These are phyloP conservation scores for Junonia oenone DNA, from an alignment of 2,888 invertebrate genomes.

Conservation along the genomic window DNA sequence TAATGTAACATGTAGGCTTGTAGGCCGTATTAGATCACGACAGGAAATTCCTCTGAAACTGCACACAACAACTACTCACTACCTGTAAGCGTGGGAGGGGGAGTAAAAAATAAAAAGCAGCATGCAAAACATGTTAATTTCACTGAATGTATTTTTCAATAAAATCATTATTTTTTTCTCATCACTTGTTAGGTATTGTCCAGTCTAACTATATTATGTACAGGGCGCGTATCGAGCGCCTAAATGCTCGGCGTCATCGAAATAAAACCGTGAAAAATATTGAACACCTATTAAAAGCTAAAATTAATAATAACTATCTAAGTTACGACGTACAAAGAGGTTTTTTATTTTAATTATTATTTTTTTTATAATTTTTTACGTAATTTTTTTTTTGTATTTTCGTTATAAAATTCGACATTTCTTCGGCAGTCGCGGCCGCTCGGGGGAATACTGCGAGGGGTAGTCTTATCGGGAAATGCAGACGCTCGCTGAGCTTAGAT, in stretches of 20 bases:
- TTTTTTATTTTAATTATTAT: slow-evolving; percentile 30
- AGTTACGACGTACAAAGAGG: slow-evolving; percentile 59
- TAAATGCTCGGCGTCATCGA: slow-evolving; percentile 61
- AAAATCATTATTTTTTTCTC: slow-evolving; percentile 60
- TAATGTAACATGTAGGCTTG: too few relatives aligned
- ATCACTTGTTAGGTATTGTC: slow-evolving; percentile 79
- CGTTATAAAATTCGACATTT: slow-evolving; percentile 32
- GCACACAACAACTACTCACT: slow-evolving; percentile 51
- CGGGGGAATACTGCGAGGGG: slow-evolving; percentile 33
- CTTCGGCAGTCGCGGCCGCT: slow-evolving; percentile 36
- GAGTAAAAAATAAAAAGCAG: slow-evolving; percentile 56
- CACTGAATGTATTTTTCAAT: slow-evolving; percentile 76
- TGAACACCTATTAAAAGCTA: slow-evolving; percentile 78
- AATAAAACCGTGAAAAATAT: slow-evolving; percentile 60
- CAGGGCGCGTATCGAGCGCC: slow-evolving; percentile 34
- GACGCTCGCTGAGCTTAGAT: slow-evolving; percentile 33
- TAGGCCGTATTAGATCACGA: too few relatives aligned
- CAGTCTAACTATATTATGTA: slow-evolving; percentile 76
- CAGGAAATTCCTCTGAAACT: slow-evolving; percentile 17
- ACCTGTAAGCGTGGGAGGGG: slow-evolving; percentile 44
- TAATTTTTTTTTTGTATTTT: too few relatives aligned
- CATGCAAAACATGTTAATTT: slow-evolving; percentile 65
- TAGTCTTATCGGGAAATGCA: slow-evolving; percentile 60
- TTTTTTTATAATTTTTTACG: slow-evolving; percentile 1
- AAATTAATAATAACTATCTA: slow-evolving; percentile 73